Base-by-base conservation (phyloP, 2,888 invertebrate genomes). In the Chaetogeoica ovagalla region DNA sequence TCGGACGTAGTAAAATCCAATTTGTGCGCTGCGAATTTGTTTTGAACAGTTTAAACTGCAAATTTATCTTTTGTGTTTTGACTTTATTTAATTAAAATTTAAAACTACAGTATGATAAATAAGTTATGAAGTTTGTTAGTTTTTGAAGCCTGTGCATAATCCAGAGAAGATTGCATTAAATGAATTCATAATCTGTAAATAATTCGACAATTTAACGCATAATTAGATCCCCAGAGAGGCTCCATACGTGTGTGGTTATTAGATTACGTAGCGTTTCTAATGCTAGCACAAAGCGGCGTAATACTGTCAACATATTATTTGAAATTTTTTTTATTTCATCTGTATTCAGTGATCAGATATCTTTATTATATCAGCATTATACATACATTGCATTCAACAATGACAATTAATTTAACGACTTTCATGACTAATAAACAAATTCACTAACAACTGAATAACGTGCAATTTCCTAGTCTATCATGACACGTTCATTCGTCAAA, bases 121-220 rank as follows among this genome's bases (percentile, higher is more conserved):
- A 43, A 23, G 21, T 60, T 43, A 2, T 11, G 43, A 23, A 71
- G 59, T 59, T 59, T 43, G 39, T 60, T 39, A 17, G 59, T 71
- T 60, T 21, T 59, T 43, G 9, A 39, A 57, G 21, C 39, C 39
- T 39, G 43, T 43, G 39, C 13, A 30, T 70, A 71, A 71, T 71
- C 59, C 43, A 55, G 5, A 19, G 59, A 60, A 21, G 59, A 71
- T 71, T 71, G 43, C 59, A 71, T 60, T 60, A 60, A 60, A 43
- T 23, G 21, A 71, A 43, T 71, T 71, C 39, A 19, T 59, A 23
- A 71, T 39, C 21, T 15, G 43, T 37, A 39, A 60, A 43, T 39
- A 43, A 71, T 57, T 43, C 17, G 17, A 43, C 17, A 60, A 43
- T 71, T 59, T 5, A 71, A 60, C 30, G 39, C 71, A 19, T 43